These are phyloP conservation scores for Pollenia amentaria DNA, from an alignment of 2,888 invertebrate genomes.

Conservation along the genomic window DNA sequence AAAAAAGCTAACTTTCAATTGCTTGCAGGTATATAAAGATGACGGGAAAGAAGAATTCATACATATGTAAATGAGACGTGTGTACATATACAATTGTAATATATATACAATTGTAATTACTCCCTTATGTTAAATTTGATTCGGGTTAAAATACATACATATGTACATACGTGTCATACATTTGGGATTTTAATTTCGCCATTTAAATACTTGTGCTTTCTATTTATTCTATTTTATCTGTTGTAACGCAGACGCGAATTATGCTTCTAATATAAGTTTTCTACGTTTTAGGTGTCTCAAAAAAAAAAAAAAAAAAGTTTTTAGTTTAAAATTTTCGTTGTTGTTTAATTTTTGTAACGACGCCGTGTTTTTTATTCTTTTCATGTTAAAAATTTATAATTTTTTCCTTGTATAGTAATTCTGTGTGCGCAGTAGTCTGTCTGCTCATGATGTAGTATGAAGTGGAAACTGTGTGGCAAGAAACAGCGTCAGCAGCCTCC, in stretches of 20 bases:
- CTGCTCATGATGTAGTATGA: constrained; percentile 32
- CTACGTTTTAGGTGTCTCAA: constrained; percentile 39
- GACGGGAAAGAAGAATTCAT: too few relatives aligned
- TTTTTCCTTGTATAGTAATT: constrained; percentile 50
- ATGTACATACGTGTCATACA: not conserved
- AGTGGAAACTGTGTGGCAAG: constrained; percentile 38
- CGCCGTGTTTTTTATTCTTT: constrained; percentile 33
- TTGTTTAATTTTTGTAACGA: constrained; percentile 58
- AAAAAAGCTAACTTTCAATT: too few relatives aligned
- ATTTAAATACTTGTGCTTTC: constrained; percentile 41
- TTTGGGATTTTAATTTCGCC: constrained; percentile 50
- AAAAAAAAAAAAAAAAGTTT: constrained; percentile 6
- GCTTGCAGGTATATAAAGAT: too few relatives aligned
- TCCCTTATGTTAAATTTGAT: constrained; percentile 19
- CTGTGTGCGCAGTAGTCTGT: constrained; percentile 59
- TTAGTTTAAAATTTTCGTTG: constrained; percentile 50
- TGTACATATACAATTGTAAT: not conserved
- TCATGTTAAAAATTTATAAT: constrained; percentile 58
- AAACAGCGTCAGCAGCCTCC: constrained; percentile 37
- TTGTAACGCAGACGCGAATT: constrained; percentile 68
- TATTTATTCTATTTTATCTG: constrained; percentile 21
- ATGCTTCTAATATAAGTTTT: constrained; percentile 23
- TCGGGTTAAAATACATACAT: constrained; percentile 5
- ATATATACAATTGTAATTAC: not conserved
- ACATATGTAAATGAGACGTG: too few relatives aligned